Evolutionary conservation across 2,113 vertebrate species (phyloP).

Genomic region (Tragelaphus scriptus): DNA sequence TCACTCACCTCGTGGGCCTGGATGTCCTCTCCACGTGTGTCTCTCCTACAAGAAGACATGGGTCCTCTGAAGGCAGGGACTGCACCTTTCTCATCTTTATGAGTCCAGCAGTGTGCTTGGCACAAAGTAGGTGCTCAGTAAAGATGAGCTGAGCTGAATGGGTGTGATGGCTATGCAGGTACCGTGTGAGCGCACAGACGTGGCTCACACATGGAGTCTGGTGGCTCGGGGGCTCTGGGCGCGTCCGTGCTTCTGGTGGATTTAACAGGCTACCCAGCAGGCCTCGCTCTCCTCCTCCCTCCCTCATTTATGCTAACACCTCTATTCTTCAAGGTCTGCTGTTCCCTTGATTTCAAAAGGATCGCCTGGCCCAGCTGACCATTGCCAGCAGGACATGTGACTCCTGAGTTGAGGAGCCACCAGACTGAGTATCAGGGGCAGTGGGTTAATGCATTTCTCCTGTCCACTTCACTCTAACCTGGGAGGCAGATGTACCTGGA

Average conservation of each 20-base stretch:
- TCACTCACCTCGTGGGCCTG: neutral
- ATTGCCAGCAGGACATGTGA: neutral
- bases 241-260: neutral
- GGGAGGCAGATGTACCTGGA: too few relatives aligned
- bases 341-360: neutral
- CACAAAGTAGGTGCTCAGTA: neutral
- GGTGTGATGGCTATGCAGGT: neutral
- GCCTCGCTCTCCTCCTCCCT: neutral
- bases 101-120: neutral
- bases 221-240: accelerated
- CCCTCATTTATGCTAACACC: neutral
- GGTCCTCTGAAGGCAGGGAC: neutral
- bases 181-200: too few relatives aligned
- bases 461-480: neutral
- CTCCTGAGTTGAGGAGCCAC: neutral
- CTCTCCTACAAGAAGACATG: neutral
- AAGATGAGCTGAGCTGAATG: neutral
- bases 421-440: neutral
- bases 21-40: neutral
- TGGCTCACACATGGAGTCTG: neutral
- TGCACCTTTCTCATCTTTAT: neutral
- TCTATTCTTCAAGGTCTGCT: neutral
- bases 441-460: neutral
- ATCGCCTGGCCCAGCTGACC: neutral
- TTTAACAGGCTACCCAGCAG: accelerated